Evolutionary conservation across 2,797 vertebrate species (phyloP), one percentile per base, ranked within the genome.

Genomic region (Pipistrellus pygmaeus): DNA sequence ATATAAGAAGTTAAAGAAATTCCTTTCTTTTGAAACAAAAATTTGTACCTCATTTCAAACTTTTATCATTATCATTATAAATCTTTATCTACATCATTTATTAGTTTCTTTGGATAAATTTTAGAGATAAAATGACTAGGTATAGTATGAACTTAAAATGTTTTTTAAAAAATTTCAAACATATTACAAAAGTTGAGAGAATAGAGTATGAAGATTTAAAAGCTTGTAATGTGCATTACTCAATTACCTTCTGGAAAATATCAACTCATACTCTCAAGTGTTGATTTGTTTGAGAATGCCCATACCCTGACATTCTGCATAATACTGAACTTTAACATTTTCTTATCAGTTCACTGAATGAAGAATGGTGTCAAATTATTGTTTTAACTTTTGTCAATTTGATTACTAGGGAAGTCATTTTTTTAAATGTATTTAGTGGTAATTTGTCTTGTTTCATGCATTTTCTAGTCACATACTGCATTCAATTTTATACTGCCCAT

Each of bases 371-470:
- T 71, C 69, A 81, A 53, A 21, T 76, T 48, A 62, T 64, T 76
- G 41, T 75, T 88, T 95, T 91, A 84, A 32, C 77, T 94, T 90
- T 64, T 88, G 91, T 69, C 68, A 88, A 91, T 88, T 94, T 77
- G 25, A 57, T 77, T 78, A 53, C 46, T 51, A 68, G 85, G n/a
- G 76, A 93, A 80, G 68, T 23, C 35, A 90, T 23, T 30, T 53
- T 82, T 64, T n/a, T 32, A 41, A 51, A n/a, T 32, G 32, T 89
- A 60, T 55, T 72, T 95, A 35, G 83, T 93, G 44, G 69, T 93
- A 41, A 90, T 94, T 93, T 93, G 44, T 95, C 80, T 90, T 85
- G 23, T 86, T 89, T 95, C 48, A 75, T 85, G 55, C 72, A 83
- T 75, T 93, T 91, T 90, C n/a, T 38, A 30, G 78, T 84, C 66